A percentile compares a stretch with the other conserved stretches of the same genome.
Conservation (phyloP, 2,113 vertebrate species). For the Chaetodon auriga region DNA sequence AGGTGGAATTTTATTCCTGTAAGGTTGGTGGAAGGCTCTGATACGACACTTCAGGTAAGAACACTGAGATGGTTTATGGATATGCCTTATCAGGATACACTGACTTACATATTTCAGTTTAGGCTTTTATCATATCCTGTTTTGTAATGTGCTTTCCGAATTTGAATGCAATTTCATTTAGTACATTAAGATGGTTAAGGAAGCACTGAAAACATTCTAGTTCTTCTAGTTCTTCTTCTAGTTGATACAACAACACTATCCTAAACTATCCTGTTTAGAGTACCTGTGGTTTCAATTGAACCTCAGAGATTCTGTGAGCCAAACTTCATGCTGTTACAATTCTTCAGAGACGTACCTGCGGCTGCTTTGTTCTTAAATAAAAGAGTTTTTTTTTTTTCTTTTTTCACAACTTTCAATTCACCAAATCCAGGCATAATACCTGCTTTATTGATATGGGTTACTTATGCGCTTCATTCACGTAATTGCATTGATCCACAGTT, state of each 20-base stretch:
- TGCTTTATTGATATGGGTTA: background rate
- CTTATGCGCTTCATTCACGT: slow-evolving; percentile 32
- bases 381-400: background rate
- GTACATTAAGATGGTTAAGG: background rate
- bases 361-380: background rate
- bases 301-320: background rate
- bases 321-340: background rate
- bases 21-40: background rate
- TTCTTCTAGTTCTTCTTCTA: no score
- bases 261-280: no score
- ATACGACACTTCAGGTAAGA: background rate
- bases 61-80: background rate
- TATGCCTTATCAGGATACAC: background rate
- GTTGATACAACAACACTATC: background rate
- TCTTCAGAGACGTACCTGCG: background rate
- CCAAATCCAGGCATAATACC: background rate
- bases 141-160: background rate
- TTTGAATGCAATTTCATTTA: background rate
- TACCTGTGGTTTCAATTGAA: background rate
- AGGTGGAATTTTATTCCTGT: background rate
- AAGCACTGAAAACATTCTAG: slow-evolving; percentile 3
- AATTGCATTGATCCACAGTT: slow-evolving; percentile 40
- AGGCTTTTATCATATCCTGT: background rate
- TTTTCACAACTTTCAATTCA: background rate
- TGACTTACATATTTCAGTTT: no score